Conservation (phyloP, 2,797 vertebrate genomes). For the Parotocinclus haroldoi region DNA sequence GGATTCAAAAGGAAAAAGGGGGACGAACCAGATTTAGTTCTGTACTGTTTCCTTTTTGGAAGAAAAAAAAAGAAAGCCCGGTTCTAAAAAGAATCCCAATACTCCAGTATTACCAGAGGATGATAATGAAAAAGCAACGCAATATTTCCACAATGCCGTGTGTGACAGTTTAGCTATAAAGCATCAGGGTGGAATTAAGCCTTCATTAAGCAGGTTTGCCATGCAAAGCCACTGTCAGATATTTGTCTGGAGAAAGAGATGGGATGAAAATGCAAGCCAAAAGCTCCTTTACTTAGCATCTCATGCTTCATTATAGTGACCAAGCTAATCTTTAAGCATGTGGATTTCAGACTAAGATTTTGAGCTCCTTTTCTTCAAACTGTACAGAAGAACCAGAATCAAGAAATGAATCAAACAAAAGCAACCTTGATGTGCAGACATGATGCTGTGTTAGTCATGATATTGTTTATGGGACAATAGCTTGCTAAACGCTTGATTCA, state of each 20-base stretch:
- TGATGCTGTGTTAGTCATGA: slow-evolving; percentile 69
- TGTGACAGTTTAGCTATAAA: slow-evolving; percentile 79
- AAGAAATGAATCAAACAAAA: slow-evolving; percentile 61
- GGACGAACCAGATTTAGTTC: slow-evolving; percentile 67
- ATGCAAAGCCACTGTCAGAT: slow-evolving; percentile 82
- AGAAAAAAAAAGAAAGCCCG: slow-evolving; percentile 56
- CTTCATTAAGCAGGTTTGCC: slow-evolving; percentile 80
- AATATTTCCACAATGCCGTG: slow-evolving; percentile 75
- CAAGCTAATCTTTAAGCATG: slow-evolving; percentile 69
- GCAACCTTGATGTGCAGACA: slow-evolving; percentile 98
- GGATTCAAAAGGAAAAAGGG: slow-evolving; percentile 60
- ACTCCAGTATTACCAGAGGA: slow-evolving; percentile 78
- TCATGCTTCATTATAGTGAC: slow-evolving; percentile 66
- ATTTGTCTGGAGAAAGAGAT: slow-evolving; percentile 71
- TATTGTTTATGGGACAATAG: too few relatives aligned
- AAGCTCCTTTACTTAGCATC: slow-evolving; percentile 68
- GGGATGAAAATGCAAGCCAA: slow-evolving; percentile 59
- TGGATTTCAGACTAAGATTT: slow-evolving; percentile 56
- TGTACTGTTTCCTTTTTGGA: slow-evolving; percentile 67
- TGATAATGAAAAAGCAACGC: slow-evolving; percentile 83
- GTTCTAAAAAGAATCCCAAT: slow-evolving; percentile 78
- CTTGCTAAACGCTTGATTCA: too few relatives aligned
- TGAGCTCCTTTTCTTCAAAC: slow-evolving; percentile 39
- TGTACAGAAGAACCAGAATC: slow-evolving; percentile 50
- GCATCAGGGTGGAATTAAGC: slow-evolving; percentile 73